Evolutionary conservation across 2,888 invertebrate genomes (phyloP).

Genomic region (Agrilus biguttatus): DNA sequence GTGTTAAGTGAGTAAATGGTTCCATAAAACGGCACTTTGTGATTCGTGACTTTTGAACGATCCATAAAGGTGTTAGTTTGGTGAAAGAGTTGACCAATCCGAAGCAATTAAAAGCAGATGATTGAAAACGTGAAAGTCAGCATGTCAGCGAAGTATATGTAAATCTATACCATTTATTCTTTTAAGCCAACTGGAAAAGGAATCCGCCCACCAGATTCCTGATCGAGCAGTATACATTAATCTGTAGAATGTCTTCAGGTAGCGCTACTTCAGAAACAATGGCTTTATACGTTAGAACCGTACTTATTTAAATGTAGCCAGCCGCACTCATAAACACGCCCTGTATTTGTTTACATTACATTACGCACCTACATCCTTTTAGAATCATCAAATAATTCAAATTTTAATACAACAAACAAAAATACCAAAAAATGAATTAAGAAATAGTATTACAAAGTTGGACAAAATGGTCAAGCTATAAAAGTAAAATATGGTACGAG

Average conservation of each 20-base stretch:
- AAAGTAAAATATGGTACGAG: no score
- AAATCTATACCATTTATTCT: constrained; percentile 11
- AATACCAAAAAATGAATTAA: no score
- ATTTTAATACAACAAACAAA: no score
- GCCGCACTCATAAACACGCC: constrained; percentile 11
- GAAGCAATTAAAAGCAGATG: constrained; percentile 6
- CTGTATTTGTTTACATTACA: constrained; percentile 1
- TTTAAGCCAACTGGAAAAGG: constrained; percentile 10
- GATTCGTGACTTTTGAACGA: no score
- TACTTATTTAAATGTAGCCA: constrained; percentile 11
- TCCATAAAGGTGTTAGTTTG: no score
- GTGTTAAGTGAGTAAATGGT: no score
- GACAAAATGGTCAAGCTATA: no score
- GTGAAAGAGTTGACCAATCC: no score
- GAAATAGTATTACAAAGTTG: no score
- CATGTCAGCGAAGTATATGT: constrained; percentile 5
- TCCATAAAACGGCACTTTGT: no score
- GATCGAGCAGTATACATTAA: constrained; percentile 9
- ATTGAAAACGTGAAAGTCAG: constrained; percentile 6
- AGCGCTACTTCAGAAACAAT: constrained; percentile 13
- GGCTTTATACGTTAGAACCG: constrained; percentile 8
- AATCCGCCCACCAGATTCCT: constrained; percentile 8
- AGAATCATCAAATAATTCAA: no score
- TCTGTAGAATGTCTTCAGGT: constrained; percentile 11
- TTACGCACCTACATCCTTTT: no score